These are phyloP conservation scores for Smittia aterrima DNA, from an alignment of 2,888 invertebrate genomes.

Conservation along the genomic window DNA sequence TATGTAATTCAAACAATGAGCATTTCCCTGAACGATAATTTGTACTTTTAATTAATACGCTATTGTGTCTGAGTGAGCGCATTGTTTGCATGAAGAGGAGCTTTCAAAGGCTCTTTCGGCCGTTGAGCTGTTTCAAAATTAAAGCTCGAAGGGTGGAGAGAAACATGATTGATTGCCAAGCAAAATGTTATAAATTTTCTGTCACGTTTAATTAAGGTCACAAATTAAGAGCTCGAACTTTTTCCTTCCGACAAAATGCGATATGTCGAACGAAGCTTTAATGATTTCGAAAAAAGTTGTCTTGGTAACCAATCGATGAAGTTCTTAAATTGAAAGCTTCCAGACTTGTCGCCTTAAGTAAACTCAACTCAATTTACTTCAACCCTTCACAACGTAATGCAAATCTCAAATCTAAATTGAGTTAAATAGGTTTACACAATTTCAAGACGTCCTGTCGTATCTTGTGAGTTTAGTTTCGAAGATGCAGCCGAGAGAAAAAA, in stretches of 20 bases:
- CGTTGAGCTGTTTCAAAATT: not conserved
- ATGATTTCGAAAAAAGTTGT: not conserved
- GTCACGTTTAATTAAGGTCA: constrained; percentile 23
- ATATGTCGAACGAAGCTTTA: not conserved
- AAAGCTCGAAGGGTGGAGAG: not conserved
- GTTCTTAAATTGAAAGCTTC: too few species aligned
- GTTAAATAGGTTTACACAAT: too few species aligned
- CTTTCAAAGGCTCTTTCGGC: not conserved
- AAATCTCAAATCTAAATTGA: too few species aligned
- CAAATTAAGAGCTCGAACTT: not conserved
- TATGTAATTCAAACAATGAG: not conserved
- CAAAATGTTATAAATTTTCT: constrained; percentile 23
- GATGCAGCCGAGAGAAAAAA: too few species aligned
- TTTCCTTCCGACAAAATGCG: not conserved
- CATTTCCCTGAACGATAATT: not conserved
- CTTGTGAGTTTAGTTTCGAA: too few species aligned
- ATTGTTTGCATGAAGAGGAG: not conserved
- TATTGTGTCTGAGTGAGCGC: not conserved
- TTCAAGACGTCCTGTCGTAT: too few species aligned
- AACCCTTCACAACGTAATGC: too few species aligned
- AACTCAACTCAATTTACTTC: too few species aligned
- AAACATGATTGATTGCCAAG: constrained; percentile 14
- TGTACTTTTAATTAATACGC: constrained; percentile 19
- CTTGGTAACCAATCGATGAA: not conserved
- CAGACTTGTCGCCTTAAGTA: too few species aligned